phyloP scores from a whole-genome alignment of 2,888 invertebrate species.

The Trilocha varians region DNA sequence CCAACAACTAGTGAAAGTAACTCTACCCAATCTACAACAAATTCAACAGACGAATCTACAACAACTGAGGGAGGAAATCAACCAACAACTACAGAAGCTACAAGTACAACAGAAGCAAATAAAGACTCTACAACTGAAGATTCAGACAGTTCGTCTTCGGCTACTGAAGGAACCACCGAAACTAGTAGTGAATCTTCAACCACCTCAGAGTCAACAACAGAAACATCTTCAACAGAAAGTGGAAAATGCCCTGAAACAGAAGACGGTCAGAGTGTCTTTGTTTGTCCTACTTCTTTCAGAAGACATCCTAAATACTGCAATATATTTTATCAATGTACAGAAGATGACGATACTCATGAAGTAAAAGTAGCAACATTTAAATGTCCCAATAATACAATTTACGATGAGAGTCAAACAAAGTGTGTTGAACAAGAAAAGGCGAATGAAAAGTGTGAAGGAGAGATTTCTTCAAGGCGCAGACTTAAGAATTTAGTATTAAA shows the following conservation, averaged over 20 bases:
- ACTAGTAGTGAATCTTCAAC: not conserved
- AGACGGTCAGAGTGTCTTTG: conserved; percentile 79
- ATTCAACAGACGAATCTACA: conserved; percentile 21
- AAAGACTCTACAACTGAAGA: conserved; percentile 19
- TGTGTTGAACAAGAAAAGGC: conserved; percentile 78
- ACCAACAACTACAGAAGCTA: not conserved
- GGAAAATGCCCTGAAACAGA: conserved; percentile 73
- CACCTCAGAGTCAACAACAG: conserved; percentile 21
- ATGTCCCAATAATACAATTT: conserved; percentile 85
- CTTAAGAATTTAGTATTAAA: conserved; percentile 67
- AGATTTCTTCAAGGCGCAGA: conserved; percentile 68
- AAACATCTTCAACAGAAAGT: conserved; percentile 22
- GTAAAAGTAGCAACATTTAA: conserved; percentile 82
- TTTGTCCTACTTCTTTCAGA: conserved; percentile 88
- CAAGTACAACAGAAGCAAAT: not conserved
- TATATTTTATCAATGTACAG: conserved; percentile 87
- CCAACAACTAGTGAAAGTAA: conserved; percentile 14
- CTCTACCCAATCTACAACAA: conserved; percentile 17
- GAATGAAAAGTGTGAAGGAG: conserved; percentile 70
- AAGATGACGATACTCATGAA: conserved; percentile 76
- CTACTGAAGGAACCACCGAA: conserved; percentile 22
- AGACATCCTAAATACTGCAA: conserved; percentile 88
- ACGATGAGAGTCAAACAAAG: conserved; percentile 80
- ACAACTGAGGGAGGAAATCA: conserved; percentile 22
- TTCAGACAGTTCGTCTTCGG: conserved; percentile 17